Evolutionary conservation across 2,797 vertebrate species (phyloP).

Genomic region (Falco biarmicus): DNA sequence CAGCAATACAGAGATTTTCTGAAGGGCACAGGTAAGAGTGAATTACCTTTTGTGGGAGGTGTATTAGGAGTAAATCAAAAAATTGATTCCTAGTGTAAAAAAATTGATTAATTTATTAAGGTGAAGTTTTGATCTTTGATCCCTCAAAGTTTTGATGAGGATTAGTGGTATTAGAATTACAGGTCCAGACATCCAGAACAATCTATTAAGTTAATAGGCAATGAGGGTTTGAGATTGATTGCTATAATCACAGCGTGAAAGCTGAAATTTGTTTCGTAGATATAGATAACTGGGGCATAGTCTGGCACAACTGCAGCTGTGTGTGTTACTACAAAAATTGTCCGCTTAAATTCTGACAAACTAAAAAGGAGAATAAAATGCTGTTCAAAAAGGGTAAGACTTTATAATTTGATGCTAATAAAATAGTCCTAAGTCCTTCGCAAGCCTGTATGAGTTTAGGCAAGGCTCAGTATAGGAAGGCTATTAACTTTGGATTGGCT

Average conservation of each 20-base stretch:
- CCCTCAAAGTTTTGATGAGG: neutral
- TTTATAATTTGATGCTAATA: neutral
- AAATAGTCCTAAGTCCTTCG: neutral
- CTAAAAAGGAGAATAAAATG: neutral
- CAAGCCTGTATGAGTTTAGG: neutral
- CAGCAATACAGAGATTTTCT: neutral
- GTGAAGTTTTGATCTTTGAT: neutral
- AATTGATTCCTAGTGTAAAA: neutral
- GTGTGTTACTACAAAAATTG: neutral
- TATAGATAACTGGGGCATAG: neutral
- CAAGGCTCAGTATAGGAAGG: neutral
- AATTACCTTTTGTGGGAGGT: neutral
- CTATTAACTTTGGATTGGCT: neutral
- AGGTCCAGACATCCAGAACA: neutral
- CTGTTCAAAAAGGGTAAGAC: neutral
- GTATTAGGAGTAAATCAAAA: neutral
- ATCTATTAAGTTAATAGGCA: neutral
- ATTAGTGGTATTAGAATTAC: neutral
- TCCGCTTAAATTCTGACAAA: neutral
- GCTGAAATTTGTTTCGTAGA: neutral
- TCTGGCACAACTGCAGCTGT: neutral
- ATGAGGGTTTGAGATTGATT: neutral
- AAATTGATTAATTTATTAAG: neutral
- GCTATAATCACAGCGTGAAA: neutral
- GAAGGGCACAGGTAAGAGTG: neutral